Evolutionary conservation across 2,797 vertebrate genomes (phyloP), one percentile per base, ranked within the genome.

Genomic region (Acrossocheilus fasciatus): DNA sequence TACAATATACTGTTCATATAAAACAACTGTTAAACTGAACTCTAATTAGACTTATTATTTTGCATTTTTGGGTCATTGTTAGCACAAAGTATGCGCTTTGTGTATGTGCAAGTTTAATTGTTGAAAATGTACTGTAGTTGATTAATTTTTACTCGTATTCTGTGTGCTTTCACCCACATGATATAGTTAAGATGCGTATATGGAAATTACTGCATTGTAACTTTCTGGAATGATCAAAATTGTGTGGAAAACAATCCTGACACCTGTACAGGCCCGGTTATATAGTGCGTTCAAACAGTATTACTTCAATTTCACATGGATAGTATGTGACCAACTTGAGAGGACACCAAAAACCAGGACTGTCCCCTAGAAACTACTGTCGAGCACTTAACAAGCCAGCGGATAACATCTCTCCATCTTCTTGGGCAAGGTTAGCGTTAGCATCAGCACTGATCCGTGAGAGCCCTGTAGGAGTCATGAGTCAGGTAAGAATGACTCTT

Each of bases 391-490:
- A 39, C 34, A 54, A 77, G 75, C 75, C 86, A 36, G 83, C 85
- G 90, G 89, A 39, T 86, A 90, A 88, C 93, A 95, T 84, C 43
- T 86, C 74, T 30, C 12, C 10, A 6, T 64, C 50, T 52, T 87
- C 91, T 93, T 74, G 73, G 88, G 89, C 89, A 89, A 89, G 86
- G 86, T 89, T 89, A 80, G 86, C 18, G 2, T 85, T 85, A 88
- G 78, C 84, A 86, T 88, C 86, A 94, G 92, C 92, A 82, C 23
- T 96, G 95, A 95, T 93, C 94, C 94, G 93, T 95, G 95, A 93
- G 39, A 91, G 94, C 93, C 90, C 95, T 92, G 92, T 93, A 94
- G 95, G 93, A 95, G 93, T 88, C 82, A 93, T 96, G 95, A 96
- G 94, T 96, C 95, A 96, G 95, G 94, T 96, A 92, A 91, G 62